Conservation (phyloP, 2,113 vertebrate species). For the Peromyscus californicus region DNA sequence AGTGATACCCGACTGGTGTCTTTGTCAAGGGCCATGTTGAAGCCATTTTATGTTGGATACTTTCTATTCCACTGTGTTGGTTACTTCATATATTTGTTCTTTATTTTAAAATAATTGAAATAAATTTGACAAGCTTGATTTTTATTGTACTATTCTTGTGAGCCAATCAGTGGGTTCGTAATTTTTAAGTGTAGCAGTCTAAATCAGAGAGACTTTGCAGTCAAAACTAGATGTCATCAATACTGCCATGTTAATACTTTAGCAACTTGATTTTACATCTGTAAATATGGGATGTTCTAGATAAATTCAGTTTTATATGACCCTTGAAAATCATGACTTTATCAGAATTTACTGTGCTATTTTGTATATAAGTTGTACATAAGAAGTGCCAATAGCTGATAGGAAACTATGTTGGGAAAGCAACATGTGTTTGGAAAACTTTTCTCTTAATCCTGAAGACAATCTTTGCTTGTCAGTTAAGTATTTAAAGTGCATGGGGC, state of each 20-base stretch:
- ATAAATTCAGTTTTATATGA: constrained; percentile 19
- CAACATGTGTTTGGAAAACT: background rate
- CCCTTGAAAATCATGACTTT: constrained; percentile 10
- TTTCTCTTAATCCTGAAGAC: constrained; percentile 25
- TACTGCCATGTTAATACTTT: background rate
- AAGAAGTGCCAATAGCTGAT: background rate
- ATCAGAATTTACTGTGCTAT: background rate
- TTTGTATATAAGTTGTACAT: background rate
- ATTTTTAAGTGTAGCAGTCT: background rate
- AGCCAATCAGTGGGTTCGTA: background rate
- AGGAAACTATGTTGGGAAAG: constrained; percentile 15
- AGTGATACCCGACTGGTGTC: background rate
- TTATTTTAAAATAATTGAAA: background rate
- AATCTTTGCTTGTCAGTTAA: background rate
- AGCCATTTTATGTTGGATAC: background rate
- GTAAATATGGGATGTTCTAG: constrained; percentile 27
- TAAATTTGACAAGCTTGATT: background rate
- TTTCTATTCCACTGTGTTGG: background rate
- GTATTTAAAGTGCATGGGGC: background rate
- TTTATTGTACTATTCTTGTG: background rate
- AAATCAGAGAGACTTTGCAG: background rate
- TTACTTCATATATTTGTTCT: background rate
- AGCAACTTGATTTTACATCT: constrained; percentile 13
- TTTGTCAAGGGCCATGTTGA: background rate
- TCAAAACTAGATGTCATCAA: background rate